Percentiles rank a stretch among this genome's conserved stretches.
phyloP scores from a whole-genome alignment of 2,888 invertebrate species.

The Pelosia muscerda region DNA sequence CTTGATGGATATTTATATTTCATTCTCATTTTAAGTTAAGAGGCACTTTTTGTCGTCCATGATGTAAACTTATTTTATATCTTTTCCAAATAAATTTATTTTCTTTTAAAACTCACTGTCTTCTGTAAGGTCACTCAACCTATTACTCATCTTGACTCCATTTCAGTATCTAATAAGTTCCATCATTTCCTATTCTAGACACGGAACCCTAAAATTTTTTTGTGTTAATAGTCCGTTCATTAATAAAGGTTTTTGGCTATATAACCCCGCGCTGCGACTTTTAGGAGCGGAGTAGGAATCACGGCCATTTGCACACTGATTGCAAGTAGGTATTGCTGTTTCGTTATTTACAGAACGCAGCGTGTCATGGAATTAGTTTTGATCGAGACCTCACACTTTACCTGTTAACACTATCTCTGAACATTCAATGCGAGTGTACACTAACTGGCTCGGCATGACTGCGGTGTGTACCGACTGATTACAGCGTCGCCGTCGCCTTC shows the following conservation, averaged over 20 bases:
- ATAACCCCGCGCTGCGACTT: neutral
- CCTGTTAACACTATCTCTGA: neutral
- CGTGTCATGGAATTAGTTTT: neutral
- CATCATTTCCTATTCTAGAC: neutral
- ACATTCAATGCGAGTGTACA: neutral
- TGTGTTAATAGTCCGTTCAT: neutral
- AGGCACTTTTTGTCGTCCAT: no score
- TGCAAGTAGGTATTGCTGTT: neutral
- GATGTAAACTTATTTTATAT: no score
- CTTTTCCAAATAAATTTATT: no score
- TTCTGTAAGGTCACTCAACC: no score
- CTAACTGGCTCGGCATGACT: neutral
- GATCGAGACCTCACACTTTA: neutral
- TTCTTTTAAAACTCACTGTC: no score
- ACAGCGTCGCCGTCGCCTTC: slow-evolving; percentile 27
- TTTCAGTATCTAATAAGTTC: neutral
- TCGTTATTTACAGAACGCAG: neutral
- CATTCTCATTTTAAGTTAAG: no score
- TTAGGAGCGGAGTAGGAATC: neutral
- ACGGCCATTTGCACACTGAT: neutral
- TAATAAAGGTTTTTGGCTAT: slow-evolving; percentile 1
- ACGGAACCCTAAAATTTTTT: neutral
- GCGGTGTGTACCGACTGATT: neutral
- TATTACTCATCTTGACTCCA: no score
- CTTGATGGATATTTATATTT: no score